Evolutionary conservation across 2,797 vertebrate genomes (phyloP), one percentile per base, ranked within the genome.

Genomic region (Microchirus variegatus): DNA sequence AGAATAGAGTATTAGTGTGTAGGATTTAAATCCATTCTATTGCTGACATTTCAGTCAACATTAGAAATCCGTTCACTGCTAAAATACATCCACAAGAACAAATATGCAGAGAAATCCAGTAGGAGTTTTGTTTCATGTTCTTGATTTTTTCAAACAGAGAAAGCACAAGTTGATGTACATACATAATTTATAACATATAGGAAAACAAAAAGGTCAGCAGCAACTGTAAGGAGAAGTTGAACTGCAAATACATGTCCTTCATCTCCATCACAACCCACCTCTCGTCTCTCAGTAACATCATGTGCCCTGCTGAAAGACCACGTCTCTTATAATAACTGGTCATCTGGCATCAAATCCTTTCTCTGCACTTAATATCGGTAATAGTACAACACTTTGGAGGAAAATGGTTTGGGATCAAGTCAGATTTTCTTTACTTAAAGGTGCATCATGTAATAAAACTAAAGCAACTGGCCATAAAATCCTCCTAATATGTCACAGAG

Each of bases 191-290:
- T 31, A 31, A 5, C 7, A 31, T 31, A 31, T 8, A 12, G 18
- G 50, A 19, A 44, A 66, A 47, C 37, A 57, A 53, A 64, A 68
- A 13, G 10, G 10, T 7, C 45, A 40, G 38, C 58, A 53, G 31
- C 31, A 31, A 18, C 26, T 56, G 15, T 9, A 17, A 51, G 38
- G 13, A 58, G 19, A 47, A 18, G 42, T 10, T 0, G 15, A 47
- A 51, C 22, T 17, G 51, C 14, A 42, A 70, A 51, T 10, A 54
- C 4, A 37, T 17, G 19, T 8, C 45, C 13, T 18, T 6, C 13
- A 22, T 44, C 31, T 60, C 22, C 38, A 18, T 44, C 10, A 19
- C 11, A 62, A 50, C 9, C 10, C 10, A 13, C 38, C 1, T 31
- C 31, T 31, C 8, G 31, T 13, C 38, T 40, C 38, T 2, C 38